These are phyloP conservation scores for Thalpophila matura DNA, from an alignment of 2,888 invertebrate species.

Conservation along the genomic window DNA sequence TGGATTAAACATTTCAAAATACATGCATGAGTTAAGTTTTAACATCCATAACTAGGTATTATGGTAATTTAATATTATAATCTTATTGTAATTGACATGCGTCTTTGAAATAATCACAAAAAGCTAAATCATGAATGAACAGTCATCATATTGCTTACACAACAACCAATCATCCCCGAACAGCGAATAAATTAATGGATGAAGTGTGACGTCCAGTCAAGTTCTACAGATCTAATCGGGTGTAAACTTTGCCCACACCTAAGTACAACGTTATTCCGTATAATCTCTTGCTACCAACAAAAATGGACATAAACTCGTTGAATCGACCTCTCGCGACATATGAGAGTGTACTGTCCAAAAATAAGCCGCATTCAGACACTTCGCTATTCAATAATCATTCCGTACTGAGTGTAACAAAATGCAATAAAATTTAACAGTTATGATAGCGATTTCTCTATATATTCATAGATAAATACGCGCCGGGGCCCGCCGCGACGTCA, in stretches of 20 bases:
- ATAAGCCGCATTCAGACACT: slow-evolving; percentile 66
- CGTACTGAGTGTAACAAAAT: slow-evolving; percentile 87
- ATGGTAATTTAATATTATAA: slow-evolving; percentile 63
- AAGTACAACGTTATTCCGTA: slow-evolving; percentile 77
- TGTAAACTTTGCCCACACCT: slow-evolving; percentile 74
- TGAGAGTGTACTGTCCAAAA: slow-evolving; percentile 68
- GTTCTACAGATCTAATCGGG: slow-evolving; percentile 69
- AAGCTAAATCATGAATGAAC: slow-evolving; percentile 52
- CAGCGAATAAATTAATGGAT: slow-evolving; percentile 72
- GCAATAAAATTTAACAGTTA: slow-evolving; percentile 90
- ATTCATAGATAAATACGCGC: slow-evolving; percentile 89
- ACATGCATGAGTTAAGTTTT: slow-evolving; percentile 63
- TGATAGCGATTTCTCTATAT: slow-evolving; percentile 89
- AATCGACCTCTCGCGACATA: slow-evolving; percentile 67
- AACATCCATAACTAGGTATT: slow-evolving; percentile 58
- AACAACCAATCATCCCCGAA: slow-evolving; percentile 69
- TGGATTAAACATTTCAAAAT: slow-evolving; percentile 61
- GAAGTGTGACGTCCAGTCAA: slow-evolving; percentile 68
- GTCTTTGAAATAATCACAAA: slow-evolving; percentile 65
- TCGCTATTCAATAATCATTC: slow-evolving; percentile 70
- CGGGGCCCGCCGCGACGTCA: slow-evolving; percentile 76
- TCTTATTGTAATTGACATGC: slow-evolving; percentile 82
- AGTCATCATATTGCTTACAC: slow-evolving; percentile 80
- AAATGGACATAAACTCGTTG: slow-evolving; percentile 71
- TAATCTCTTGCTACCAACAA: slow-evolving; percentile 74